Base-by-base conservation (phyloP, 2,113 vertebrate genomes). In the Calidris pugnax region DNA sequence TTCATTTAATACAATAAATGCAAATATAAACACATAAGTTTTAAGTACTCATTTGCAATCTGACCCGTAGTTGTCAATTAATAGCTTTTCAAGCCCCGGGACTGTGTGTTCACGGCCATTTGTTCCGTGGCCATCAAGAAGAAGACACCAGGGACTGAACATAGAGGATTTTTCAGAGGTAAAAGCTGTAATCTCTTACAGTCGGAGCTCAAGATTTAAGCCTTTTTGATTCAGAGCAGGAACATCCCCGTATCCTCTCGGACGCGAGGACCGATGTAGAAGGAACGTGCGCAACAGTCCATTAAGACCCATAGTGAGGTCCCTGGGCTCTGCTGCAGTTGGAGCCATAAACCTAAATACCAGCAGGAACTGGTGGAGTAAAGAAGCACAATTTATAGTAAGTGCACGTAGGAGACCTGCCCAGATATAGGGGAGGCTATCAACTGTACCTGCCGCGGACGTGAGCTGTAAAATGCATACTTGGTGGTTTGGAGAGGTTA, bases 381-480 rank as follows among this genome's bases (percentile, higher is more conserved):
- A 45, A 84, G n/a, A 22, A 67, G 17, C 12, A 32, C 22, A 20
- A 39, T 76, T 62, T 62, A 28, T 33, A 47, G 5, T 6, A 69
- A 30, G 12, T 5, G 41, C 55, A 27, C 7, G 28, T 48, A 19
- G 3, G 0, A 60, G 55, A 47, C 41, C 30, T 63, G 56, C 32
- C 24, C 41, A 35, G 27, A 32, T 14, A 4, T 3, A 56, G 28
- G 32, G 6, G 19, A 69, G 48, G 20, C 32, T 4, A 45, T 57
- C 77, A 71, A 50, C n/a, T 17, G 11, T 21, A 48, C 47, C 4
- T 8, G 35, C 32, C 0, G 0, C 0, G 20, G 41, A 41, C 3
- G 7, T 16, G 62, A 68, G 53, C 76, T 69, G 22, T 4, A 37
- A 76, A 76, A 55, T 14, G 26, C 19, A 12, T 2, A 10, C 69